Evolutionary conservation across 2,888 invertebrate species (phyloP).

Genomic region (Drosophila greeni): DNA sequence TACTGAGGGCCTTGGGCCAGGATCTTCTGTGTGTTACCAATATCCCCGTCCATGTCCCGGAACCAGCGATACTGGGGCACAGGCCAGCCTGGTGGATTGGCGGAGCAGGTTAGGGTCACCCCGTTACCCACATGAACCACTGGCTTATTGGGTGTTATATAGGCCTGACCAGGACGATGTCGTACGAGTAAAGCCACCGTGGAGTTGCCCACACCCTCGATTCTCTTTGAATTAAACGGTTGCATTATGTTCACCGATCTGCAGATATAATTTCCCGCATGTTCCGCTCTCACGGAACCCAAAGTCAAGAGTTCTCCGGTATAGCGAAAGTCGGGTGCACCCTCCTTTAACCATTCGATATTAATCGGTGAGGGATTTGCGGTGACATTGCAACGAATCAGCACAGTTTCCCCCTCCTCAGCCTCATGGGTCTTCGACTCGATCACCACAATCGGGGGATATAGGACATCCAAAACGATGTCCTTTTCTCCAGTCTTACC

Average conservation of each 20-base stretch:
- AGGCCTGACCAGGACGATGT: constrained; percentile 92
- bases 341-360: constrained; percentile 93
- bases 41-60: constrained; percentile 84
- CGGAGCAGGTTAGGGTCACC: constrained; percentile 91
- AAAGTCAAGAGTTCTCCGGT: constrained; percentile 87
- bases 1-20: constrained; percentile 89
- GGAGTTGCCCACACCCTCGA: constrained; percentile 88
- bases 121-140: constrained; percentile 90
- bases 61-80: constrained; percentile 94
- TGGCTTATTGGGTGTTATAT: constrained; percentile 89
- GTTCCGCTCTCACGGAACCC: constrained; percentile 88
- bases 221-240: constrained; percentile 84
- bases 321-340: constrained; percentile 89
- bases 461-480: constrained; percentile 89
- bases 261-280: constrained; percentile 94
- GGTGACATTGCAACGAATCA: constrained; percentile 91
- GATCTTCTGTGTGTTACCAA: constrained; percentile 82
- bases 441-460: constrained; percentile 89
- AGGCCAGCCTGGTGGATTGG: constrained; percentile 94
- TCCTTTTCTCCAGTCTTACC: constrained; percentile 89
- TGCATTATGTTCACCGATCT: constrained; percentile 91
- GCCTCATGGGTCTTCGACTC: constrained; percentile 89
- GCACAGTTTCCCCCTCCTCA: constrained; percentile 90
- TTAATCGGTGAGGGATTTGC: constrained; percentile 90
- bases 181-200: constrained; percentile 90